A percentile compares a stretch with the other conserved stretches of the same genome.
Evolutionary conservation across 2,113 vertebrate genomes (phyloP).

Genomic region (Suricata suricatta): DNA sequence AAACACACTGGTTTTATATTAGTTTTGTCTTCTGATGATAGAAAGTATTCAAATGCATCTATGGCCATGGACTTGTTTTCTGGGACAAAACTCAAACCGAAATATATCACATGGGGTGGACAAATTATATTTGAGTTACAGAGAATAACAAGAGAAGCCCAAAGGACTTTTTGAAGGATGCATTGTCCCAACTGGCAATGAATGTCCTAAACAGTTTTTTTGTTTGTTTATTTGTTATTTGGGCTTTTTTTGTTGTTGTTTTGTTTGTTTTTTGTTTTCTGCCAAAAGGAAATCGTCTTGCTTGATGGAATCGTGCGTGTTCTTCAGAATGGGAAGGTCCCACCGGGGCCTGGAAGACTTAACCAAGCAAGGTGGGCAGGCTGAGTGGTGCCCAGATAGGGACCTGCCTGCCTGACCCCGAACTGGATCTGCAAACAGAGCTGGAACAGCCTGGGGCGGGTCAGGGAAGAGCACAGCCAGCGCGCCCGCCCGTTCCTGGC

Average conservation of each 20-base stretch:
- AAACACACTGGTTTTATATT: background rate
- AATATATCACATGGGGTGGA: constrained; percentile 1
- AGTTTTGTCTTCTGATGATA: background rate
- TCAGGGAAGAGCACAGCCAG: background rate
- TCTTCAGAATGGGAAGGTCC: background rate
- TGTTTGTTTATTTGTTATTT: no score
- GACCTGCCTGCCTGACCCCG: background rate
- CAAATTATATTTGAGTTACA: constrained; percentile 44
- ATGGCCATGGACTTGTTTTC: background rate
- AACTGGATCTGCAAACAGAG: background rate
- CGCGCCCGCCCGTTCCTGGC: background rate
- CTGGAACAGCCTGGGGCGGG: background rate
- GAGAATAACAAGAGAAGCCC: constrained; percentile 25
- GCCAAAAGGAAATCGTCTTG: background rate
- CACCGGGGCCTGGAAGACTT: background rate
- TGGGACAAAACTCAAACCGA: constrained; percentile 26
- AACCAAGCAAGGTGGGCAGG: background rate
- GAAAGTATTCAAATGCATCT: background rate
- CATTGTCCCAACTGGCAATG: background rate
- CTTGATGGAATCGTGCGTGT: background rate
- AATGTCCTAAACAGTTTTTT: background rate
- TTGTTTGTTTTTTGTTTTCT: no score
- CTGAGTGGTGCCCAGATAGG: background rate
- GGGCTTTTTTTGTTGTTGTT: no score
- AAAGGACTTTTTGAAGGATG: constrained; percentile 12